A percentile compares a stretch with the other conserved stretches of the same genome.
These are phyloP conservation scores for Charadrius vociferus DNA, from an alignment of 2,113 vertebrate species.

Conservation along the genomic window DNA sequence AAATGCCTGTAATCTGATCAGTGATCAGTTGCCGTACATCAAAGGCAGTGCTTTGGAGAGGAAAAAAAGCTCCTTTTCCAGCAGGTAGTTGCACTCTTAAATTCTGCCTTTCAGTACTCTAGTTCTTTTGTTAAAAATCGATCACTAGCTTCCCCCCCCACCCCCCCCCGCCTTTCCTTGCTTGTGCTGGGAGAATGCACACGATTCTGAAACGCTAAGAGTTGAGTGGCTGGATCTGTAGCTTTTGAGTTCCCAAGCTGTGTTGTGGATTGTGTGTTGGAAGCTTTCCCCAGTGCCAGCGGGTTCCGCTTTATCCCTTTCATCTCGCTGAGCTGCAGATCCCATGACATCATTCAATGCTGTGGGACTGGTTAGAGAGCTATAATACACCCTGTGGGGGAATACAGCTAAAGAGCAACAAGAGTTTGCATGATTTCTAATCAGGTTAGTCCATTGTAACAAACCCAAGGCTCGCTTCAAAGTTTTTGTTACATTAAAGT, in stretches of 20 bases:
- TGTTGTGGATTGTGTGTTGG: slow-evolving; percentile 75
- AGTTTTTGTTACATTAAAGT: not conserved
- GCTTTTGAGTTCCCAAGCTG: slow-evolving; percentile 74
- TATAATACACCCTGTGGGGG: slow-evolving; percentile 77
- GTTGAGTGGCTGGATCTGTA: slow-evolving; percentile 67
- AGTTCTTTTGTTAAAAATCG: slow-evolving; percentile 60
- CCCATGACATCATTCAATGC: slow-evolving; percentile 83
- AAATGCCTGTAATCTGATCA: slow-evolving; percentile 90
- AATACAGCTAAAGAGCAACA: slow-evolving; percentile 64
- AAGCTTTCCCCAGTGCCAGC: slow-evolving; percentile 79
- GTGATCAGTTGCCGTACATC: slow-evolving; percentile 85
- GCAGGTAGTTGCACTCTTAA: slow-evolving; percentile 64
- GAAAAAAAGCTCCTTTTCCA: slow-evolving; percentile 60
- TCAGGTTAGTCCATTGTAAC: slow-evolving; percentile 55
- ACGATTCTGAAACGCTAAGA: slow-evolving; percentile 20
- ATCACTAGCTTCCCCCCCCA: not conserved
- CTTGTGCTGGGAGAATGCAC: slow-evolving; percentile 3
- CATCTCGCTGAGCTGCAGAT: slow-evolving; percentile 82
- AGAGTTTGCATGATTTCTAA: slow-evolving; percentile 69
- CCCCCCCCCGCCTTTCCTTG: not conserved
- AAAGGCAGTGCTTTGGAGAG: slow-evolving; percentile 78
- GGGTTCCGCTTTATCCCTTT: slow-evolving; percentile 82
- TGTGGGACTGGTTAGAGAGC: slow-evolving; percentile 77
- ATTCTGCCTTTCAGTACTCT: slow-evolving; percentile 33
- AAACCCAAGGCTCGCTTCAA: slow-evolving; percentile 28